Base-by-base conservation (phyloP, 2,888 invertebrate species). In the Sepiola atlantica region DNA sequence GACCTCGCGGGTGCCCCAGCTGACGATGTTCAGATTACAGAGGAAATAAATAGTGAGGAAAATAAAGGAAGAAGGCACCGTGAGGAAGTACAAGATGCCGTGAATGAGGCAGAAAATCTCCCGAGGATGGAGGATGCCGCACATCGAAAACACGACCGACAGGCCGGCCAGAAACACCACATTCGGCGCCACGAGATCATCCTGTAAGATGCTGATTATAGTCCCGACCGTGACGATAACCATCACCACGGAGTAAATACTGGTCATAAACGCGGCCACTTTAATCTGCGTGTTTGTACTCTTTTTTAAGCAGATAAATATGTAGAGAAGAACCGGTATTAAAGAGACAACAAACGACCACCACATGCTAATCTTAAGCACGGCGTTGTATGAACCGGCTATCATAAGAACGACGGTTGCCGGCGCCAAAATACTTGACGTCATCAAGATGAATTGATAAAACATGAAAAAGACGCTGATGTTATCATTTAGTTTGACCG, bases 211-310 rank as follows among this genome's bases (percentile, higher is more conserved):
- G 97, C 99, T 99, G 54, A 99, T 98, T 2, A 99, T 99, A 0
- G 99, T 99, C 98, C 99, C 99, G 94, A 99, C 99, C 96, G 99
- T 99, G 55, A 99, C 99, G 95, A 99, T 99, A 98, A 99, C 99
- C 99, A 99, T 99, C 96, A 99, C 98, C 97, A 99, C 98, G 45
- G 99, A 99, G 97, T 99, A 99, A 18, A 98, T 98, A 24, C 99
- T 99, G 24, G 99, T 96, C 94, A 96, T 91, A 8, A 96, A 32
- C 18, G 95, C 96, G 3, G 96, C 96, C n/a, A 95, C 94, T 28
- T 96, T 97, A 97, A 98, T 98, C 98, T 99, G 99, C 96, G 98
- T 98, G 96, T 98, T 98, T 10, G 99, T 98, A 98, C 99, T 99
- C 97, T 99, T 98, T 2, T 98, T 98, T 97, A 99, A 99, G 97